phyloP scores from a whole-genome alignment of 2,113 vertebrate genomes.

The Bombycilla garrulus region DNA sequence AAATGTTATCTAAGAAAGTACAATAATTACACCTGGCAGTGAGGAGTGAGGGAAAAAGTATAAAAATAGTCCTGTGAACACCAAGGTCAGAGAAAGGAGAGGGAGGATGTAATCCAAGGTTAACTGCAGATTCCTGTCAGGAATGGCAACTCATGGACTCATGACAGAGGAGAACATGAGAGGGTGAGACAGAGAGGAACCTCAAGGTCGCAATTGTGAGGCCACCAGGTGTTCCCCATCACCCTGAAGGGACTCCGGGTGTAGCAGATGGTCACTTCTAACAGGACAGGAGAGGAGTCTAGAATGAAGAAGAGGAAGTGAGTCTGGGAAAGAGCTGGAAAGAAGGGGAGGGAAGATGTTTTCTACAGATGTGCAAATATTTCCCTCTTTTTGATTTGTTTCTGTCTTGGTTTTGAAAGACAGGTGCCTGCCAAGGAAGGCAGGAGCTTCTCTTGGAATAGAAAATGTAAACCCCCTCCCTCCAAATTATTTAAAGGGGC shows the following conservation, averaged over 20 bases:
- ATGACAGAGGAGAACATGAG: background rate
- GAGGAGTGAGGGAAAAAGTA: background rate
- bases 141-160: fast-evolving
- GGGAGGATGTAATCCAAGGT: background rate
- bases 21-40: background rate
- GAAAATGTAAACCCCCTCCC: too few species aligned
- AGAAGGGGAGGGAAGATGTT: background rate
- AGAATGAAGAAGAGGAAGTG: background rate
- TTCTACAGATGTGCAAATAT: background rate
- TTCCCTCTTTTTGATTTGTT: background rate
- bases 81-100: background rate
- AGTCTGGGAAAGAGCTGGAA: background rate
- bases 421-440: too few species aligned
- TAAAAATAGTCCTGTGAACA: background rate
- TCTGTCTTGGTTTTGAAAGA: too few species aligned
- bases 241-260: background rate
- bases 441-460: too few species aligned
- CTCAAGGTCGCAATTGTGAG: fast-evolving
- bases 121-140: background rate
- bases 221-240: fast-evolving
- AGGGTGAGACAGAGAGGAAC: background rate
- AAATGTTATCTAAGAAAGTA: background rate
- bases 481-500: too few species aligned
- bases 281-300: background rate
- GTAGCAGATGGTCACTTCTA: background rate